Percentiles rank a stretch among this genome's conserved stretches.
Conservation (phyloP, 1,140 invertebrate genomes). For the Pachypsylla venusta region DNA sequence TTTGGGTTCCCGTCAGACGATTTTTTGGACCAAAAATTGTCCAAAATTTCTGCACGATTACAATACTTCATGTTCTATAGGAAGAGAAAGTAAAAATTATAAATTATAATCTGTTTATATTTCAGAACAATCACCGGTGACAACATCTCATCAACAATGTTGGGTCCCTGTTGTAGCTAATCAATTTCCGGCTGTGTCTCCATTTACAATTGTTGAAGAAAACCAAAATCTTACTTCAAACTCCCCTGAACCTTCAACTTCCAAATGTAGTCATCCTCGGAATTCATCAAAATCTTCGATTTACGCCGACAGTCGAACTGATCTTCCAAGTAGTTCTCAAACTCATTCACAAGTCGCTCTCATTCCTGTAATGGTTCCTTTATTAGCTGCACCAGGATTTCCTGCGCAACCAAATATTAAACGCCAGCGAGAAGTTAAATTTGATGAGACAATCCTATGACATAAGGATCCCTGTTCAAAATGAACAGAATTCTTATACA, state of each 20-base stretch:
- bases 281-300: slow-evolving; percentile 8
- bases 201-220: slow-evolving; percentile 30
- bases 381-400: slow-evolving; percentile 32
- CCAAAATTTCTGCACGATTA: no score
- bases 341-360: slow-evolving; percentile 15
- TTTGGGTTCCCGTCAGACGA: no score
- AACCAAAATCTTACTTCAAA: background rate
- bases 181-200: slow-evolving; percentile 43
- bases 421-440: slow-evolving; percentile 37
- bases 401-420: slow-evolving; percentile 31
- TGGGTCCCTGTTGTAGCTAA: slow-evolving; percentile 44
- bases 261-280: background rate
- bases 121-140: slow-evolving; percentile 29
- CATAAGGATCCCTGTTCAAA: slow-evolving; percentile 4
- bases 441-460: slow-evolving; percentile 31
- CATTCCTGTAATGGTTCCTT: slow-evolving; percentile 23
- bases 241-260: background rate
- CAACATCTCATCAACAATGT: slow-evolving; percentile 32
- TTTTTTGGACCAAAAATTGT: no score
- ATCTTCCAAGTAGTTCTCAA: slow-evolving; percentile 8
- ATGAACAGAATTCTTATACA: background rate
- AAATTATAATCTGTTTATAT: slow-evolving; percentile 17
- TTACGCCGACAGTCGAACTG: slow-evolving; percentile 12
- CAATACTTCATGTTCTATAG: no score
- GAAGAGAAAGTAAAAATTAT: no score